These are phyloP conservation scores for Peromyscus nudipes DNA, from an alignment of 2,797 vertebrate genomes.

Conservation along the genomic window DNA sequence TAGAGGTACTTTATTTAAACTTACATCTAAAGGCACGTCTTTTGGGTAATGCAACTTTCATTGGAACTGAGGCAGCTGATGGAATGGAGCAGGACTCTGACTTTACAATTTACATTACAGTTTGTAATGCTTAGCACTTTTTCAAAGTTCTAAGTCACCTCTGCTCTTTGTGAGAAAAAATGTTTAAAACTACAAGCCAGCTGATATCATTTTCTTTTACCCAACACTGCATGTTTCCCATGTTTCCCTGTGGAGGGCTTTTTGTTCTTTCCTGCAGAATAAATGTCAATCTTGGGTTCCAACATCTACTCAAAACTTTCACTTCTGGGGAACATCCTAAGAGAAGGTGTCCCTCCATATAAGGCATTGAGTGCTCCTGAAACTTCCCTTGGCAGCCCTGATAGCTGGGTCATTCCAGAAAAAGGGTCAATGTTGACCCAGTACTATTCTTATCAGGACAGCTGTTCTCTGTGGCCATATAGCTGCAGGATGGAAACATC, in stretches of 20 bases:
- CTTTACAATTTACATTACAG: constrained; percentile 77
- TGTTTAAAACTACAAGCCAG: constrained; percentile 69
- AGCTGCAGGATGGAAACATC: neutral
- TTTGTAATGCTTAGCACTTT: constrained; percentile 67
- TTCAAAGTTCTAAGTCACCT: neutral
- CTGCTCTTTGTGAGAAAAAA: constrained; percentile 52
- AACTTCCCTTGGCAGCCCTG: neutral
- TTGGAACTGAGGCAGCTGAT: constrained; percentile 79
- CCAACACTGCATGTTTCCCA: neutral
- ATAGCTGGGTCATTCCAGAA: neutral
- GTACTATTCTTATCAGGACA: neutral
- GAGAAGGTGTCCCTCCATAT: neutral
- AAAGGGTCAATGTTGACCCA: neutral
- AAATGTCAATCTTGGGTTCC: neutral
- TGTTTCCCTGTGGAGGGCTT: neutral
- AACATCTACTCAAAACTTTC: neutral
- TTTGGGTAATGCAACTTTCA: constrained; percentile 84
- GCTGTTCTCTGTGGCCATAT: neutral
- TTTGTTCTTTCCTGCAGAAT: neutral
- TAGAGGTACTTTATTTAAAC: constrained; percentile 89
- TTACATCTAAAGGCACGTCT: constrained; percentile 82
- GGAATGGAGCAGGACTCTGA: constrained; percentile 71
- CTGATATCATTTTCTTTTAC: neutral
- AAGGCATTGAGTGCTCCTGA: neutral
- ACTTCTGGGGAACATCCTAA: neutral